A percentile compares a stretch with the other conserved stretches of the same genome.
Conservation (phyloP, 2,797 vertebrate species). For the Phoxinus dragarum region DNA sequence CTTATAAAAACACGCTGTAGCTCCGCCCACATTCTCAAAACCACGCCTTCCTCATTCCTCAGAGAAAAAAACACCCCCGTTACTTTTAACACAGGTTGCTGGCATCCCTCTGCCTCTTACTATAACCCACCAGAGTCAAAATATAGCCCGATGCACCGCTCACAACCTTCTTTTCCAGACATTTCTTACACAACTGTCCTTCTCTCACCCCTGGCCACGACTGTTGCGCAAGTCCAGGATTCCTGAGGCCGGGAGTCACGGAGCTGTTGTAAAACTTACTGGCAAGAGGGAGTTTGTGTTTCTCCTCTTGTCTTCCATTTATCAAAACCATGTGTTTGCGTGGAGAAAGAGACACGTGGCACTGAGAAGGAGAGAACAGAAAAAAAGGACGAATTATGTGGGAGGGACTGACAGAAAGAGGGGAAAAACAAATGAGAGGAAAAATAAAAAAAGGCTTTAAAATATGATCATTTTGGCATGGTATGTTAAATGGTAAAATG, state of each 20-base stretch:
- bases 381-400: conserved; percentile 15
- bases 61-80: not conserved
- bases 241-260: conserved; percentile 83
- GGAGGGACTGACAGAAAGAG: conserved; percentile 3
- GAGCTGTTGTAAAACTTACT: conserved; percentile 84
- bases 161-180: conserved; percentile 52
- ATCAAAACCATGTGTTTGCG: conserved; percentile 84
- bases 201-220: conserved; percentile 63
- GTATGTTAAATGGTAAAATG: not conserved
- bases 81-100: conserved; percentile 39
- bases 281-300: conserved; percentile 78
- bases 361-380: conserved; percentile 25
- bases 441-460: not conserved
- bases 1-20: conserved; percentile 70
- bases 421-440: conserved; percentile 13
- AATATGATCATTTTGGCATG: not conserved
- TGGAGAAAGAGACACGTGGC: conserved; percentile 49
- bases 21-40: conserved; percentile 28
- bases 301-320: conserved; percentile 67
- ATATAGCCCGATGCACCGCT: conserved; percentile 69
- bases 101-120: conserved; percentile 63
- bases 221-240: conserved; percentile 82
- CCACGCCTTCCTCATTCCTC: conserved; percentile 23
- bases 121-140: conserved; percentile 74
- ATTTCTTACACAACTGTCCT: conserved; percentile 64